Evolutionary conservation across 1,140 invertebrate species (phyloP).

Genomic region (Chrysopa pallens): DNA sequence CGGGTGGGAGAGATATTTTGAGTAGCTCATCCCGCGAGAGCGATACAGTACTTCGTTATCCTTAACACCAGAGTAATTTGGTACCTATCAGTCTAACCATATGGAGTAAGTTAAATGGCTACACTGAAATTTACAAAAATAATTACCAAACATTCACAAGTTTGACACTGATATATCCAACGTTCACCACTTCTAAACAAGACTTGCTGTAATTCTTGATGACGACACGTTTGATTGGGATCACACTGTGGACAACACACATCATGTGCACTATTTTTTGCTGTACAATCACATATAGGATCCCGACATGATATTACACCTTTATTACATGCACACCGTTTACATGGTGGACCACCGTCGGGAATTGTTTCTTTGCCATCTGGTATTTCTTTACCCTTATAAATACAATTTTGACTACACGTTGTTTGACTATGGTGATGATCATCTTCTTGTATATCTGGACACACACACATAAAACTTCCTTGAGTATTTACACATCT

Average conservation of each 20-base stretch:
- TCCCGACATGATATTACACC: conserved; percentile 44
- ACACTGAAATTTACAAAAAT: too few relatives aligned
- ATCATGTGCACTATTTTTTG: conserved; percentile 31
- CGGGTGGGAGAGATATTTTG: too few relatives aligned
- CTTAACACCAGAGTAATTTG: too few relatives aligned
- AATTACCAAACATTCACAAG: conserved; percentile 71
- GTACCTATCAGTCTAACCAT: too few relatives aligned
- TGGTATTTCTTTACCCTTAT: conserved; percentile 32
- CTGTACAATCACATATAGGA: conserved; percentile 38
- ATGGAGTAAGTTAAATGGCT: too few relatives aligned
- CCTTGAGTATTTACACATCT: conserved; percentile 71
- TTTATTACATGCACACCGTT: conserved; percentile 35
- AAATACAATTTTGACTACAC: conserved; percentile 38
- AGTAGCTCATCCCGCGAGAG: too few relatives aligned
- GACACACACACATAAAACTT: conserved; percentile 62
- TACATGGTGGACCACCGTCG: conserved; percentile 30
- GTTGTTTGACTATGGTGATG: too few relatives aligned
- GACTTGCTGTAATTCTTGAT: conserved; percentile 59
- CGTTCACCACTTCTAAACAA: conserved; percentile 59
- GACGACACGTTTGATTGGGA: conserved; percentile 44
- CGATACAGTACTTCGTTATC: too few relatives aligned
- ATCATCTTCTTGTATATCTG: conserved; percentile 17
- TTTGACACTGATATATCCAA: conserved; percentile 81
- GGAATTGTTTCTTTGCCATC: conserved; percentile 32
- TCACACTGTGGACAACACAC: conserved; percentile 66